phyloP scores from a whole-genome alignment of 2,888 invertebrate genomes.

The Apeira syringaria region DNA sequence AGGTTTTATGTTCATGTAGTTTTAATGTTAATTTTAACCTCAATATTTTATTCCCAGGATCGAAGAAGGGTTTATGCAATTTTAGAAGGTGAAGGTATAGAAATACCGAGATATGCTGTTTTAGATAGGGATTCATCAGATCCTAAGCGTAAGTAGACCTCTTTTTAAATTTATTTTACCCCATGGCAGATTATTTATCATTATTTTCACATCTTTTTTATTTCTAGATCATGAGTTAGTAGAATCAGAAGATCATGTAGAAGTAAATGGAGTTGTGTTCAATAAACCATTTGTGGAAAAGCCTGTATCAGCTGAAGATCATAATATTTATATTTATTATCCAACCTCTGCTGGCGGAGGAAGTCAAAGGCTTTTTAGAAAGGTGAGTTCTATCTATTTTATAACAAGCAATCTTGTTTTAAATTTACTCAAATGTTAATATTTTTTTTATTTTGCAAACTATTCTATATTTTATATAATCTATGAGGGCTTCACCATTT shows the following conservation, averaged over 20 bases:
- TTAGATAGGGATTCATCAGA: constrained; percentile 96
- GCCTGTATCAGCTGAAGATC: constrained; percentile 99
- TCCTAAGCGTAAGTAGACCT: constrained; percentile 89
- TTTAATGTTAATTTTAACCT: not conserved
- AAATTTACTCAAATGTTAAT: no score
- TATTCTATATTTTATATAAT: no score
- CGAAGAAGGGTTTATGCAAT: constrained; percentile 97
- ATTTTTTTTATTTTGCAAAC: no score
- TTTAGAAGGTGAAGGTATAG: constrained; percentile 96
- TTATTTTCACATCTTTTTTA: not conserved
- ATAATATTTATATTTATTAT: constrained; percentile 99
- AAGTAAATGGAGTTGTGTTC: constrained; percentile 97
- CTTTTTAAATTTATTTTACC: no score
- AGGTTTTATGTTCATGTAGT: not conserved
- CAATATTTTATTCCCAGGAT: constrained; percentile 82
- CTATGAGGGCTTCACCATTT: no score
- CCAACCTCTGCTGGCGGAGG: constrained; percentile 99
- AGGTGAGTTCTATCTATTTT: constrained; percentile 78
- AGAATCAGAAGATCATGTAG: constrained; percentile 98
- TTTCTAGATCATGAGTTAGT: constrained; percentile 92
- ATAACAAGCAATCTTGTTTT: no score
- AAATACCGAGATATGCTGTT: constrained; percentile 98
- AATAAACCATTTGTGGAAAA: constrained; percentile 99
- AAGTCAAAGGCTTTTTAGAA: constrained; percentile 98
- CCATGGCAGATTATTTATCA: no score